Conservation (phyloP, 2,113 vertebrate species). For the Motacilla alba region DNA sequence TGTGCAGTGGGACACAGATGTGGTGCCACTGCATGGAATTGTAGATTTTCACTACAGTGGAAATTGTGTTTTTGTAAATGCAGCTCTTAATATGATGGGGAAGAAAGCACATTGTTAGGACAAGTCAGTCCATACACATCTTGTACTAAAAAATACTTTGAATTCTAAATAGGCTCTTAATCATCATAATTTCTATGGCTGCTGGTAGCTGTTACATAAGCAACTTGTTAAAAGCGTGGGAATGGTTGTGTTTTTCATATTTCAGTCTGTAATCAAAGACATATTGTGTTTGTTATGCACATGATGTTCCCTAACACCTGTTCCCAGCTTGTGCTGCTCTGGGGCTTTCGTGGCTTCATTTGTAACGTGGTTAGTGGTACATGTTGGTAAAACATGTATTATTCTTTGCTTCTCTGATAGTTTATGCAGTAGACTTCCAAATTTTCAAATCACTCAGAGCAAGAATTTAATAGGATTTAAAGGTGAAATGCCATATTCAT, state of each 20-base stretch:
- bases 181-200: background rate
- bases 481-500: background rate
- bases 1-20: background rate
- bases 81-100: background rate
- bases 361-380: background rate
- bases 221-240: background rate
- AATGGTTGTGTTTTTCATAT: background rate
- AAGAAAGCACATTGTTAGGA: background rate
- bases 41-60: background rate
- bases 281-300: background rate
- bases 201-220: background rate
- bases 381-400: background rate
- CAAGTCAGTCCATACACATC: background rate
- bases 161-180: background rate
- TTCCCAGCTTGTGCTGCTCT: background rate
- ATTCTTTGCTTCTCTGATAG: background rate
- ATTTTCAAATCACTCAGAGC: background rate
- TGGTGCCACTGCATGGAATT: background rate
- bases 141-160: background rate
- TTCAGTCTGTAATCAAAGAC: background rate
- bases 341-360: background rate
- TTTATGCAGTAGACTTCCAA: background rate
- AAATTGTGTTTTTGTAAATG: background rate
- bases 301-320: background rate
- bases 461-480: background rate